A percentile compares a stretch with the other conserved stretches of the same genome.
These are phyloP conservation scores for Sinocyclocheilus anshuiensis DNA, from an alignment of 2,113 vertebrate species.

Conservation along the genomic window DNA sequence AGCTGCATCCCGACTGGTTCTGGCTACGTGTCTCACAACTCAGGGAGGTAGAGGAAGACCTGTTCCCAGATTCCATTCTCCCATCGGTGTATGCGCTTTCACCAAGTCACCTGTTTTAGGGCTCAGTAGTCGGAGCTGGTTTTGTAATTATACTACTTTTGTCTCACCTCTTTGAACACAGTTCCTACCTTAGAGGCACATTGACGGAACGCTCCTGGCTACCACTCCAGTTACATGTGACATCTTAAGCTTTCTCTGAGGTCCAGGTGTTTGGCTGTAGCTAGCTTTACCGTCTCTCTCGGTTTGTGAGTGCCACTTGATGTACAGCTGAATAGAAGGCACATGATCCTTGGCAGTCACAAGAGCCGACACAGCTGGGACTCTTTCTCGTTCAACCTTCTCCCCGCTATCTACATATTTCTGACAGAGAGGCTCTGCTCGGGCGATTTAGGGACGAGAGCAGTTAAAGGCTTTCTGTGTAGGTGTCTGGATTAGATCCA, in stretches of 20 bases:
- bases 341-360: constrained; percentile 55
- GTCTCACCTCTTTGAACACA: constrained; percentile 20
- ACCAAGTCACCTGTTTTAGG: constrained; percentile 68
- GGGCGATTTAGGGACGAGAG: constrained; percentile 20
- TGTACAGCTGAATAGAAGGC: constrained; percentile 54
- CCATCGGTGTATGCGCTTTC: constrained; percentile 44
- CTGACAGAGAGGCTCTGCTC: constrained; percentile 33
- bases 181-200: constrained; percentile 30
- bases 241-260: constrained; percentile 21
- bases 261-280: constrained; percentile 44
- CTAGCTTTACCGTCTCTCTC: constrained; percentile 14
- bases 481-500: constrained; percentile 40
- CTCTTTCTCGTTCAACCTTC: constrained; percentile 21
- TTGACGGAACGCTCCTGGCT: not conserved
- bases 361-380: constrained; percentile 35
- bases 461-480: constrained; percentile 38
- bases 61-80: constrained; percentile 59
- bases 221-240: not conserved
- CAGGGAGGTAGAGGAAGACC: constrained; percentile 18
- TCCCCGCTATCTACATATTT: constrained; percentile 31
- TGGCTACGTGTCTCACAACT: not conserved
- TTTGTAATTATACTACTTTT: constrained; percentile 61
- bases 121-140: constrained; percentile 55
- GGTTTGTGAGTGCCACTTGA: constrained; percentile 43
- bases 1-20: not conserved